Evolutionary conservation across 92 coral and sea anemone species (phyloP).

Genomic region (Pocillopora meandrina): DNA sequence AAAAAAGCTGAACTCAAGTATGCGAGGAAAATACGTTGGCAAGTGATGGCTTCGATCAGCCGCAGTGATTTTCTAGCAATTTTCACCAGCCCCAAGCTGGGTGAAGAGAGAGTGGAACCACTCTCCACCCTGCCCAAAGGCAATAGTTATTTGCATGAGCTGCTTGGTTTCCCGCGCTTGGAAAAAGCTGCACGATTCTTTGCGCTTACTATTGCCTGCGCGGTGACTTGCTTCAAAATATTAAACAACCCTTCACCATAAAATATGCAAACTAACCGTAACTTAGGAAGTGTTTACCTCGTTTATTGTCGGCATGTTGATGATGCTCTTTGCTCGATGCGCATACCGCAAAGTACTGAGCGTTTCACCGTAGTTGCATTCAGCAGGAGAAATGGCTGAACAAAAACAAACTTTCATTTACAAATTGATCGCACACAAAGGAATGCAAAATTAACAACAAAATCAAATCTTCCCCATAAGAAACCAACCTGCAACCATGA

Average conservation of each 20-base stretch:
- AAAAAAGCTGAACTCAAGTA: no score
- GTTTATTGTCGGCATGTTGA: slow-evolving; percentile 90
- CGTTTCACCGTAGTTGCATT: slow-evolving; percentile 93
- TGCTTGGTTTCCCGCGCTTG: not conserved
- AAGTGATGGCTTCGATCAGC: no score
- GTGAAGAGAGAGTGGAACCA: no score
- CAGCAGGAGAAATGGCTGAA: slow-evolving; percentile 95
- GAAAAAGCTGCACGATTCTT: not conserved
- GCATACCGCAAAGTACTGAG: slow-evolving; percentile 95
- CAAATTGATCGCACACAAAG: not conserved
- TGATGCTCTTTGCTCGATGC: slow-evolving; percentile 92
- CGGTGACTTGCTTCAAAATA: not conserved
- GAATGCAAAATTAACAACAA: not conserved
- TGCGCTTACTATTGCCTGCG: not conserved
- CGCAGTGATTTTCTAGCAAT: no score
- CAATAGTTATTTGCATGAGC: no score
- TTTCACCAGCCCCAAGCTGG: no score
- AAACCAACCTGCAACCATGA: slow-evolving; percentile 93
- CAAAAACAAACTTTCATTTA: not conserved
- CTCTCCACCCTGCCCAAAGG: no score
- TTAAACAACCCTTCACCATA: no score
- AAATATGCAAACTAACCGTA: no score
- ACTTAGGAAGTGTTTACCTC: slow-evolving; percentile 60
- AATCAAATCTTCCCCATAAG: not conserved
- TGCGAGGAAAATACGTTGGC: no score